Conservation (phyloP, 37 sponge, comb jelly and placozoan species). For the Cliona cf. orientalis region DNA sequence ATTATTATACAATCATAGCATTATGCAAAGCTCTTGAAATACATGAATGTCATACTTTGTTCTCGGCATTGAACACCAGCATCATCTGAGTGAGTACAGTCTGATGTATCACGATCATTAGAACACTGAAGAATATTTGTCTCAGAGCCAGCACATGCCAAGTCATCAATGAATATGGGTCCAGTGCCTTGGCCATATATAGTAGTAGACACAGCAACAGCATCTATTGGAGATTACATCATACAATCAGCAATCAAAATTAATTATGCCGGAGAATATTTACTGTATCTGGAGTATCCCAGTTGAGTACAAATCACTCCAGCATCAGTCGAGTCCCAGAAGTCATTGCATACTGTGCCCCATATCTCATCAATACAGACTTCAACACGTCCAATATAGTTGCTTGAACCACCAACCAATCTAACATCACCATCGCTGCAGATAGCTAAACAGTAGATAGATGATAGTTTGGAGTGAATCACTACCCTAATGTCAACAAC, state of each 20-base stretch:
- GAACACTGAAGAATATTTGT: background rate
- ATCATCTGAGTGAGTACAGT: slow-evolving; percentile 10
- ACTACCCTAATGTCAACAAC: no score
- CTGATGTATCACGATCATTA: background rate
- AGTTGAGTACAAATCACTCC: slow-evolving; percentile 29
- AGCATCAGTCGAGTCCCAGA: slow-evolving; percentile 36
- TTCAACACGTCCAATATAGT: slow-evolving; percentile 53
- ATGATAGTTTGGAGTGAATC: no score
- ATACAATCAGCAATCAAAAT: no score
- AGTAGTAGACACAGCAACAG: background rate
- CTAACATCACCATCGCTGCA: slow-evolving; percentile 24
- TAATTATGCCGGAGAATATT: no score
- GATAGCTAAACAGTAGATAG: no score
- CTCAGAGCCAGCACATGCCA: slow-evolving; percentile 2
- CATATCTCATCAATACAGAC: slow-evolving; percentile 29
- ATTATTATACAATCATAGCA: no score
- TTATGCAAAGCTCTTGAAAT: no score
- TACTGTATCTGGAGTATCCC: slow-evolving; percentile 25
- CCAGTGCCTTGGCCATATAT: slow-evolving; percentile 7
- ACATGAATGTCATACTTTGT: no score
- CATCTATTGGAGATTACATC: no score
- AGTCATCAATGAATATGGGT: background rate
- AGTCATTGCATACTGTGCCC: slow-evolving; percentile 51
- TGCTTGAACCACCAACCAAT: slow-evolving; percentile 12
- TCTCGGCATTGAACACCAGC: background rate